Percentiles rank a stretch among this genome's conserved stretches.
Evolutionary conservation across 2,888 invertebrate genomes (phyloP).

Genomic region (Pecten maximus): DNA sequence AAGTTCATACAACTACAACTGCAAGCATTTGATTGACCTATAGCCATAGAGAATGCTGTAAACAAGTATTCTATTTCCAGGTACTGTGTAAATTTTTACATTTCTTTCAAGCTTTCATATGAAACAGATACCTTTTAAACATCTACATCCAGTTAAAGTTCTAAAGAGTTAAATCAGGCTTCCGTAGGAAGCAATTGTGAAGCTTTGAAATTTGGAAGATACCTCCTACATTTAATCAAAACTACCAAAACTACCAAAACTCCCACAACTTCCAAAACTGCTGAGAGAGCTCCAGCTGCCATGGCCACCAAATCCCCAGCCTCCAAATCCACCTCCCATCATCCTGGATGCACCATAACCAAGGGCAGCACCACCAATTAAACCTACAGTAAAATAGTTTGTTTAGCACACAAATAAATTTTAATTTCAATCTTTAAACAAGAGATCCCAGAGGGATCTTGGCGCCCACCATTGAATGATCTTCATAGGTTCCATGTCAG

Average conservation of each 20-base stretch:
- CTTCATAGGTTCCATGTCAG: no score
- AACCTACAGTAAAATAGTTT: slow-evolving; percentile 63
- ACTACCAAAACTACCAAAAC: slow-evolving; percentile 76
- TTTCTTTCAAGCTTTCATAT: neutral
- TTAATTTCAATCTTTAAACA: no score
- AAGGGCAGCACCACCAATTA: slow-evolving; percentile 75
- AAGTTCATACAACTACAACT: no score
- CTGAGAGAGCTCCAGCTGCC: slow-evolving; percentile 78
- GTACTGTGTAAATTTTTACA: neutral
- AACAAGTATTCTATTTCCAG: no score
- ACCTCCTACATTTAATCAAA: slow-evolving; percentile 59
- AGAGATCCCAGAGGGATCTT: no score
- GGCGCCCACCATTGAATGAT: no score
- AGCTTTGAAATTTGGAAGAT: neutral
- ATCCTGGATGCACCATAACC: slow-evolving; percentile 76
- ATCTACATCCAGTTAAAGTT: neutral
- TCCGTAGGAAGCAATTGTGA: neutral
- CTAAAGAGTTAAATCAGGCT: neutral
- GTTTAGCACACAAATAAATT: no score
- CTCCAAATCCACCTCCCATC: slow-evolving; percentile 68
- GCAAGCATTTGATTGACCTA: no score
- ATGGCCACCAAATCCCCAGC: slow-evolving; percentile 71
- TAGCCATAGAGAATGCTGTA: no score
- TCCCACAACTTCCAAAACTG: slow-evolving; percentile 75
- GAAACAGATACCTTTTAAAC: neutral